Evolutionary conservation across 2,797 vertebrate species (phyloP), one percentile per base, ranked within the genome.

Genomic region (Simalia tracyae): DNA sequence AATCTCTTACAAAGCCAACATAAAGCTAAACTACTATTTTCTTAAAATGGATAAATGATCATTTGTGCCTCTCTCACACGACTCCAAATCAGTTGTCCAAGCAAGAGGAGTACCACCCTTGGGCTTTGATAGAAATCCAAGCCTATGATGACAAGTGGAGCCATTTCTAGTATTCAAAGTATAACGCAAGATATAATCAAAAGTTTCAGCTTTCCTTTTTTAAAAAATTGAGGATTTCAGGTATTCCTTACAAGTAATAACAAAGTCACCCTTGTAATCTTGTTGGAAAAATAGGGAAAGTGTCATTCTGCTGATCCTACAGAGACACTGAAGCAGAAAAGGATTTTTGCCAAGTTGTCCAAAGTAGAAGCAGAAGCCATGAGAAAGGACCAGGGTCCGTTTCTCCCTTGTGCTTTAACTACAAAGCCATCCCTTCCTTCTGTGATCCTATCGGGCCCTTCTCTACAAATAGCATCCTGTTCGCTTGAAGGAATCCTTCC

Each of bases 401-500:
- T 5, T 84, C 8, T 36, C 11, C n/a, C 26, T 56, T 19, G n/a
- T 68, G 42, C 36, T 86, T 93, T 46, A 57, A 88, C 42, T 12
- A 92, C 42, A 86, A 81, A 92, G 19, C 26, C 2, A 64, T 88
- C 2, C 12, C 46, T 56, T 57, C 59, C 84, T 59, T 54, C 91
- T 42, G 28, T 91, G 50, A 86, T 28, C 1, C 59, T 22, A 81
- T 87, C 2, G 63, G 86, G 93, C 3, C 72, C 11, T 85, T 92
- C 61, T 90, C 50, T 59, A 36, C 50, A 66, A 57, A 31, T 26
- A 36, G 92, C 22, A 63, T 87, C 95, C 90, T 10, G 86, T 94
- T 50, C 88, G 93, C 89, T 5, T 92, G 42, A 91, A 84, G 42
- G 42, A 68, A 86, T 31, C 57, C 46, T 89, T 94, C 90, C 86